Percentiles rank a stretch among this genome's conserved stretches.
These are phyloP conservation scores for Malurus leucopterus DNA, from an alignment of 2,797 vertebrate genomes.

Conservation along the genomic window DNA sequence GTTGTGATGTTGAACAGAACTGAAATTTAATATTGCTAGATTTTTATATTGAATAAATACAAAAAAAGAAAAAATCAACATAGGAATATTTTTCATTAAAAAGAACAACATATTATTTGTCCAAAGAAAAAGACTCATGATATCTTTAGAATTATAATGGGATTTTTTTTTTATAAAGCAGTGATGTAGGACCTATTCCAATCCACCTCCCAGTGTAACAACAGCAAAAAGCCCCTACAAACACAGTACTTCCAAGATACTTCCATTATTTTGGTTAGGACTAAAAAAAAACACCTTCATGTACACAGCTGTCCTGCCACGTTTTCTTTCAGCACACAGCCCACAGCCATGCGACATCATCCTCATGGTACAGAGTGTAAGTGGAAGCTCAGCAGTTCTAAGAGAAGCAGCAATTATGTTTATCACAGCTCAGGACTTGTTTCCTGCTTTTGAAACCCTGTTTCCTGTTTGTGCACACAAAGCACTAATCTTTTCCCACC, in stretches of 20 bases:
- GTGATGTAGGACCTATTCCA: neutral
- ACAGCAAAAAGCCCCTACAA: accelerated
- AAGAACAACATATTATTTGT: neutral
- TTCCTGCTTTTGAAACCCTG: conserved; percentile 35
- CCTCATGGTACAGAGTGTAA: neutral
- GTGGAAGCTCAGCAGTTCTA: neutral
- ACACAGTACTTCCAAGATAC: neutral
- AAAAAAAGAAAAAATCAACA: neutral
- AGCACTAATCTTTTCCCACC: conserved; percentile 34
- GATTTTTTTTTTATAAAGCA: neutral
- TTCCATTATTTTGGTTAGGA: neutral
- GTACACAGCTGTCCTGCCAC: neutral
- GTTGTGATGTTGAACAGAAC: neutral
- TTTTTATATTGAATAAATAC: neutral
- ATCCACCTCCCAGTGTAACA: neutral
- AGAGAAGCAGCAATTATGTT: conserved; percentile 1
- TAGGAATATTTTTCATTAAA: neutral
- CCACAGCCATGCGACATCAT: neutral
- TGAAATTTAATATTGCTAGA: neutral
- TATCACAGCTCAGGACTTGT: neutral
- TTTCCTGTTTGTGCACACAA: conserved; percentile 35
- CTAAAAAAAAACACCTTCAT: neutral
- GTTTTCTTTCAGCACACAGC: neutral
- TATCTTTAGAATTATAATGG: neutral
- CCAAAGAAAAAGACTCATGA: neutral